Evolutionary conservation across 92 coral and sea anemone species (phyloP).

Genomic region (Palythoa grandis): DNA sequence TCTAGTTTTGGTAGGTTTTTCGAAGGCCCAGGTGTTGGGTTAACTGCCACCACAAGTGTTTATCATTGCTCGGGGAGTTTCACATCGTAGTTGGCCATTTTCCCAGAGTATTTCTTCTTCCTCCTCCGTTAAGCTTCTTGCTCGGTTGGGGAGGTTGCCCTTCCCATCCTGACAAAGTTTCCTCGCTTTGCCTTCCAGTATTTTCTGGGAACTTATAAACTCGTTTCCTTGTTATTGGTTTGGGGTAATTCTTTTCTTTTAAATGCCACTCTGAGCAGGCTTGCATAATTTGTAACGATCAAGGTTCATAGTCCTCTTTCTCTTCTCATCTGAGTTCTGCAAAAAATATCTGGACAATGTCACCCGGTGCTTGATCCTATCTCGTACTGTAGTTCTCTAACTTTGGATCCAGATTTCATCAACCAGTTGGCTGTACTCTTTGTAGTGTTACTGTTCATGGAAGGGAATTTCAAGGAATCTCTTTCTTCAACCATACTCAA

Average conservation of each 20-base stretch:
- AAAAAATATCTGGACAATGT: constrained; percentile 43
- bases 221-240: too few species aligned
- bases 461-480: neutral
- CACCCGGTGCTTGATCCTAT: constrained; percentile 24
- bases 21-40: too few species aligned
- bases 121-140: too few species aligned
- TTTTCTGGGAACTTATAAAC: too few species aligned
- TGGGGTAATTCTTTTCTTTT: too few species aligned
- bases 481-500: constrained; percentile 19
- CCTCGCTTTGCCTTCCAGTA: too few species aligned
- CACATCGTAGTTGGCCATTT: too few species aligned
- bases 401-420: constrained; percentile 1
- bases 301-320: constrained; percentile 47
- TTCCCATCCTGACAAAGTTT: too few species aligned
- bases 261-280: constrained; percentile 23
- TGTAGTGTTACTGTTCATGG: constrained; percentile 18
- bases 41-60: too few species aligned
- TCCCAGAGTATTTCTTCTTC: too few species aligned
- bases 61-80: too few species aligned
- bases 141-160: too few species aligned
- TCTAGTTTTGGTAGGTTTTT: constrained; percentile 63
- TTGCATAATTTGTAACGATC: constrained; percentile 23
- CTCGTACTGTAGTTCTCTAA: constrained; percentile 25
- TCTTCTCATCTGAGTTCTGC: constrained; percentile 46
- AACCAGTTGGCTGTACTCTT: constrained; percentile 46